These are phyloP conservation scores for Pandemis heparana DNA, from an alignment of 2,888 invertebrate species.

Conservation along the genomic window DNA sequence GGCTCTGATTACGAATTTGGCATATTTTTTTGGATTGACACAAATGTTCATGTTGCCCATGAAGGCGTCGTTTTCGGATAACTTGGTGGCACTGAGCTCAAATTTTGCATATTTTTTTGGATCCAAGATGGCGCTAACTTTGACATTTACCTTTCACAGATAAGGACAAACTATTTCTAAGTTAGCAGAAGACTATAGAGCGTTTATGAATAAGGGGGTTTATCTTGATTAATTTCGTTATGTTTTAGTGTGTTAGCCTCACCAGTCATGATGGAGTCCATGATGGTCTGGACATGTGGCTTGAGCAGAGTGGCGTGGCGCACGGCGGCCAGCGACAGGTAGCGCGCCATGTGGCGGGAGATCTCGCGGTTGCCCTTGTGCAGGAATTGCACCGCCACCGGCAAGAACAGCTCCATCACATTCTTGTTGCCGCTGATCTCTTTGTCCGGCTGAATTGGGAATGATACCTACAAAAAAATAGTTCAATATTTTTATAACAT, in stretches of 20 bases:
- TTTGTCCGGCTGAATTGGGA: constrained; percentile 77
- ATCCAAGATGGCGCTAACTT: too few species aligned
- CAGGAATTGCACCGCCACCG: constrained; percentile 96
- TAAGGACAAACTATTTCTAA: too few species aligned
- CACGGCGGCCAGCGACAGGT: constrained; percentile 96
- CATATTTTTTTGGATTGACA: too few species aligned
- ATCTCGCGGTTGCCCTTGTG: constrained; percentile 96
- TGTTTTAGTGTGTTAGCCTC: constrained; percentile 30
- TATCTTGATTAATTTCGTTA: too few species aligned
- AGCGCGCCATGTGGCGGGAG: constrained; percentile 95
- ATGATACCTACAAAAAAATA: constrained; percentile 69
- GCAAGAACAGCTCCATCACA: constrained; percentile 93
- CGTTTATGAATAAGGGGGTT: too few species aligned
- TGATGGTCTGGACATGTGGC: constrained; percentile 94
- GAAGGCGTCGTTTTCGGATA: too few species aligned
- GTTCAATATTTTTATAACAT: not conserved
- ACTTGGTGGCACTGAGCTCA: too few species aligned
- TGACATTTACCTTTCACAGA: too few species aligned
- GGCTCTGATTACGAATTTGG: too few species aligned
- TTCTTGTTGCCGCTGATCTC: constrained; percentile 87
- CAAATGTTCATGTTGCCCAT: too few species aligned
- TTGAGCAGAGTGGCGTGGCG: constrained; percentile 95
- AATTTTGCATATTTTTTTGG: too few species aligned
- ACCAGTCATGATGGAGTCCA: constrained; percentile 96
- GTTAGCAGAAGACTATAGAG: too few species aligned